Conservation (phyloP, 2,797 vertebrate species). For the Sebastes nivosus region DNA sequence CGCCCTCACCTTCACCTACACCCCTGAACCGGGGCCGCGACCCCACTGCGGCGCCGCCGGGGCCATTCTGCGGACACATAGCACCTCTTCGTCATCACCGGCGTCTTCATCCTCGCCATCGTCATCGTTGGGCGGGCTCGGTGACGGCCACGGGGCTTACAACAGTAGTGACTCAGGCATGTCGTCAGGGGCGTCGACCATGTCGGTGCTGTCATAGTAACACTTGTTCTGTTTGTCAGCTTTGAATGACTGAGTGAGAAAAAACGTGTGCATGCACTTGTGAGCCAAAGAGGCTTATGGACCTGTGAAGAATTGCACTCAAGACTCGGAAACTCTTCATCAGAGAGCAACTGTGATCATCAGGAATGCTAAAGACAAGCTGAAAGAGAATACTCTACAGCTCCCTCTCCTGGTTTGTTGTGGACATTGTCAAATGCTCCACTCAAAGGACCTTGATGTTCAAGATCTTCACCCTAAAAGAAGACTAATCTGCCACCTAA, state of each 20-base stretch:
- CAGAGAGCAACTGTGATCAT: constrained; percentile 23
- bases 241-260: not conserved
- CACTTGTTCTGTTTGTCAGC: not conserved
- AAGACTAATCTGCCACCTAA: constrained; percentile 9
- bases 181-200: constrained; percentile 66
- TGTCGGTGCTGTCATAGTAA: constrained; percentile 72
- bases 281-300: constrained; percentile 61
- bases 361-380: constrained; percentile 1
- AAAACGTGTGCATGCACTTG: constrained; percentile 26
- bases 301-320: constrained; percentile 51
- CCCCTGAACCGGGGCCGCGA: constrained; percentile 94
- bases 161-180: constrained; percentile 66
- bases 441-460: constrained; percentile 8
- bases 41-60: constrained; percentile 96
- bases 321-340: constrained; percentile 36
- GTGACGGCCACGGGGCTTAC: constrained; percentile 68
- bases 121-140: constrained; percentile 64
- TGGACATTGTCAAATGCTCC: constrained; percentile 31
- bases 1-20: constrained; percentile 98
- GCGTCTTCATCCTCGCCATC: constrained; percentile 73
- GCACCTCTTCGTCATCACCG: constrained; percentile 79
- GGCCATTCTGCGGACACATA: constrained; percentile 90
- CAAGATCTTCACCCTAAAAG: constrained; percentile 11
- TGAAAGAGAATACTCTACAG: constrained; percentile 32
- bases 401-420: constrained; percentile 64